Conservation (phyloP, 1,140 invertebrate species). For the Drosophila sp. region DNA sequence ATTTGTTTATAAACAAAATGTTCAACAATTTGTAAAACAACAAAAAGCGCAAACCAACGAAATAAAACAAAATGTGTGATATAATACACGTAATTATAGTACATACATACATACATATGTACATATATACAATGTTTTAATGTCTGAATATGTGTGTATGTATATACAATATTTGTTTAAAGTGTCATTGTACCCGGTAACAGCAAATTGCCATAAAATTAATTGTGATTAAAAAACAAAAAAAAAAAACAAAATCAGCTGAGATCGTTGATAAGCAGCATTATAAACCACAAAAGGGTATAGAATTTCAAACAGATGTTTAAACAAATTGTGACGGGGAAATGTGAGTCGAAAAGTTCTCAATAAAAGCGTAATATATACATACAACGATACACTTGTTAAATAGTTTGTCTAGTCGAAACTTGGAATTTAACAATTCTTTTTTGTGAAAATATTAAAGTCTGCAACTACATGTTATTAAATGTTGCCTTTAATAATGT, state of each 20-base stretch:
- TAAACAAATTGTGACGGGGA: background rate
- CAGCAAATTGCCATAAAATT: slow-evolving; percentile 21
- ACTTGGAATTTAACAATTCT: too few species aligned
- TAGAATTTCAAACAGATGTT: slow-evolving; percentile 34
- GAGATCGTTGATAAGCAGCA: slow-evolving; percentile 38
- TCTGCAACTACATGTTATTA: too few species aligned
- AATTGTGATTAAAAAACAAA: slow-evolving; percentile 37
- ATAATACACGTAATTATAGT: slow-evolving; percentile 36
- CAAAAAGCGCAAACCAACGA: background rate
- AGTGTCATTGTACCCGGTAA: slow-evolving; percentile 51
- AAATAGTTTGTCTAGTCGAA: background rate
- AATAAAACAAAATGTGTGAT: slow-evolving; percentile 21
- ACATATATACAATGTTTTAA: too few species aligned
- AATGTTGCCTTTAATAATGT: too few species aligned
- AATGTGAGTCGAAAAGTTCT: background rate
- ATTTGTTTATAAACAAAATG: slow-evolving; percentile 53
- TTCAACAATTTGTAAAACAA: background rate
- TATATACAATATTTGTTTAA: background rate
- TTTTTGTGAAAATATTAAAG: too few species aligned
- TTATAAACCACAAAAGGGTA: background rate
- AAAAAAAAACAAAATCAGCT: slow-evolving; percentile 33
- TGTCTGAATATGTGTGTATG: too few species aligned
- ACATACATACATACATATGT: slow-evolving; percentile 38
- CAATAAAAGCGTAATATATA: background rate
- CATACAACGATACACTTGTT: background rate